A percentile compares a stretch with the other conserved stretches of the same genome.
These are phyloP conservation scores for Silvanus unidentatus DNA, from an alignment of 2,888 invertebrate genomes.

Conservation along the genomic window DNA sequence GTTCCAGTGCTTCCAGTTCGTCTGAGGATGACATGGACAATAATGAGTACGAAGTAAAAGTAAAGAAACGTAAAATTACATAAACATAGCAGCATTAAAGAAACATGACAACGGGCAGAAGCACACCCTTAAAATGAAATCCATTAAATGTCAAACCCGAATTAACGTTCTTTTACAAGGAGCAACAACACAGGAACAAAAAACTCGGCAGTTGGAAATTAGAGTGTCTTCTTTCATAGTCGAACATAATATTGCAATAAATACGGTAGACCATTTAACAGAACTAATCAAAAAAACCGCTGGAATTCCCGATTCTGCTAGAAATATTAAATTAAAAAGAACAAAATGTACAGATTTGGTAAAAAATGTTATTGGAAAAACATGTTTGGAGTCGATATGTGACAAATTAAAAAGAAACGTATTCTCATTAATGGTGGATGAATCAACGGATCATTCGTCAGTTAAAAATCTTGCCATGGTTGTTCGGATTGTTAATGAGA, in stretches of 20 bases:
- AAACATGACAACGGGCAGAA: too few species aligned
- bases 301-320: slow-evolving; percentile 9
- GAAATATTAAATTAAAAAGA: slow-evolving; percentile 14
- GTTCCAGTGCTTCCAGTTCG: too few species aligned
- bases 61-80: too few species aligned
- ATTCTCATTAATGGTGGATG: background rate
- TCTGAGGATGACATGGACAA: too few species aligned
- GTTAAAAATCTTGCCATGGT: background rate
- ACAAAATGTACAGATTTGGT: slow-evolving; percentile 18
- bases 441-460: background rate
- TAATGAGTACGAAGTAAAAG: too few species aligned
- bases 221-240: slow-evolving; percentile 13
- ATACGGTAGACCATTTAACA: slow-evolving; percentile 15
- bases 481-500: background rate
- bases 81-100: too few species aligned
- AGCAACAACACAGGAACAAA: too few species aligned
- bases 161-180: too few species aligned
- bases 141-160: too few species aligned
- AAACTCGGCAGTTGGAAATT: too few species aligned
- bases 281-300: slow-evolving; percentile 12
- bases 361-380: slow-evolving; percentile 16
- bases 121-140: too few species aligned
- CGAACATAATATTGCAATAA: slow-evolving; percentile 20
- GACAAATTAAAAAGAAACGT: background rate
- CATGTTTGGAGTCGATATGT: background rate